Evolutionary conservation across 92 coral and sea anemone genomes (phyloP), one percentile per base, ranked within the genome.

Genomic region (Zoanthus sociatus): DNA sequence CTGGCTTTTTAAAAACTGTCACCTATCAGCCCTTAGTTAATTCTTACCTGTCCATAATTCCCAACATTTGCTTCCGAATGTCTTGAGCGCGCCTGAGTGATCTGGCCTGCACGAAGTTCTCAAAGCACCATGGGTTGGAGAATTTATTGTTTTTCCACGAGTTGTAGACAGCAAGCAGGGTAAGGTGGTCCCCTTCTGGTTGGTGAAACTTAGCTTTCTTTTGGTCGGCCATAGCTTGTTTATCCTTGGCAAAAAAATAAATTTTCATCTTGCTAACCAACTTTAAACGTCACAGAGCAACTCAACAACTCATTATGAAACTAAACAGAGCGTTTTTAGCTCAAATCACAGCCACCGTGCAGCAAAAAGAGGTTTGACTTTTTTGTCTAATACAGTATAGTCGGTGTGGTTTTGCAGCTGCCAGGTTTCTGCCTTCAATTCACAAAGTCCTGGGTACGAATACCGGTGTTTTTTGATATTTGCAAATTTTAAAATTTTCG

Each of bases 51-150:
- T 97, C 99, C 99, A 97, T 97, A 30, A 97, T 93, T 31, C 99
- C 99, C 82, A 97, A 90, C 98, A 97, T 93, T 88, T 97, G 99
- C 83, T 97, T 97, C 86, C 99, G 86, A 82, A 97, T 97, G 83
- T 97, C 99, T 77, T 97, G 99, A 51, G 98, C 97, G 71, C 99
- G 92, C 73, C 99, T 90, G 69, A 97, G 94, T 51, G 99, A 97
- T 87, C 99, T 95, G 56, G 99, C 99, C 89, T 97, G 99, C 30
- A 97, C 96, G 83, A 97, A 97, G 92, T 97, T 97, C 90, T 97
- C 99, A 86, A 97, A 97, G 92, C 99, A 97, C 99, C 99, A 97
- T 46, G 99, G 98, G 79, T 97, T 97, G 15, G 99, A 97, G 87
- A 97, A 97, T 82, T 97, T 97, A 93, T 97, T 97, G 84, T 90